These are phyloP conservation scores for Rousettus leschenaultii DNA, from an alignment of 2,113 vertebrate species.

Conservation along the genomic window DNA sequence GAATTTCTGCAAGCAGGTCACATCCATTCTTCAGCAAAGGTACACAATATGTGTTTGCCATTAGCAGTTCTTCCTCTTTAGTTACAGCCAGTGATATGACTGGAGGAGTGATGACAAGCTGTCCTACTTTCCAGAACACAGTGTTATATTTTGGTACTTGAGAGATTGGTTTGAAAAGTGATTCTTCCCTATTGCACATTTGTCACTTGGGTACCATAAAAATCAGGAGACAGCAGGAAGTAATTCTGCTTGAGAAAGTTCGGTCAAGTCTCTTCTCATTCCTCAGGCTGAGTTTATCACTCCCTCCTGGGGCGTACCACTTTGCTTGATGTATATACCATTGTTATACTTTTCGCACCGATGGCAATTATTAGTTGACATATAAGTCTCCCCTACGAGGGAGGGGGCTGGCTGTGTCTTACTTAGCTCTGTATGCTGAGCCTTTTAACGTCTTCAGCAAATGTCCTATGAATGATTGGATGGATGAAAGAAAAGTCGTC, in stretches of 20 bases:
- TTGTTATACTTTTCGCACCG: not conserved
- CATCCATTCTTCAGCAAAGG: constrained; percentile 90
- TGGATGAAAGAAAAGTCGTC: not conserved
- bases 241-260: not conserved
- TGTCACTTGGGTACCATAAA: constrained; percentile 9
- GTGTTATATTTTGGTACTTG: not conserved
- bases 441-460: not conserved
- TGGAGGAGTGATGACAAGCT: not conserved
- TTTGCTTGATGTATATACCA: not conserved
- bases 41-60: constrained; percentile 59
- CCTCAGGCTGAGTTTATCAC: not conserved
- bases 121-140: not conserved
- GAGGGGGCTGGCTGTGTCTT: not conserved
- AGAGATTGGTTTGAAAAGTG: constrained; percentile 25
- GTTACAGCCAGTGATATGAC: not conserved
- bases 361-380: not conserved
- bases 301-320: not conserved
- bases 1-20: constrained; percentile 90
- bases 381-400: not conserved
- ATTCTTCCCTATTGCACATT: constrained; percentile 10
- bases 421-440: not conserved
- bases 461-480: not conserved
- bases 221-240: not conserved
- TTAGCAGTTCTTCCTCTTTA: not conserved
- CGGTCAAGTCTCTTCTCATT: not conserved